Base-by-base conservation (phyloP, 2,113 vertebrate species). In the Antechinus flavipes region DNA sequence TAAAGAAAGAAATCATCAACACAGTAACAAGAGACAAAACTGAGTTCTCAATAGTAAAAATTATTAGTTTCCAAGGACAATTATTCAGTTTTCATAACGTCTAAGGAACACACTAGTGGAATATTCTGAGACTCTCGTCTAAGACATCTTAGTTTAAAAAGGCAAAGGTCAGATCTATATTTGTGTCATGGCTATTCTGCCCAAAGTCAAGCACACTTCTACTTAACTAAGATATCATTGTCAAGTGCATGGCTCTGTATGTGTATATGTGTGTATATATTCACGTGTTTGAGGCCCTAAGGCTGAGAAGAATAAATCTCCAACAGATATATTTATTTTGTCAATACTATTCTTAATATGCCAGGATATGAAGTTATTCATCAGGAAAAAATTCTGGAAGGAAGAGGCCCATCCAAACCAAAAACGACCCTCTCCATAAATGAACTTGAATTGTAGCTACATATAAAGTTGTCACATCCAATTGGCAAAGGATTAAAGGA, bases 381-480 rank as follows among this genome's bases (percentile, higher is more conserved):
- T 30, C 96, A 94, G 90, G 42, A 91, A 68, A 94, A 95, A 96
- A 94, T 89, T 92, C 93, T 91, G 19, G 42, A 89, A 92, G 91
- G 61, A 93, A 27, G 46, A 90, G 96, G 50, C n/a, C 1, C 91
- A 25, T 42, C 58, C 90, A 92, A 92, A 90, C 90, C 56, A 53
- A 84, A 94, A 61, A 42, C 30, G 35, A 68, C 19, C 93, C 0
- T 3, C 47, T 91, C 94, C 54, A 68, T 92, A 96, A 96, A 96
- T 58, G 96, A 93, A 93, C 90, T 49, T 30, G 96, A 95, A 90
- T 52, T 76, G 91, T 2, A 89, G 54, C 94, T 52, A 95, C 24
- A 93, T 91, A 93, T 91, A 91, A 61, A 95, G 91, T 94, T 90
- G 96, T 96, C 89, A 91, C n/a, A 49, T 35, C 61, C 91, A 95